Percentiles rank a stretch among this genome's conserved stretches.
Conservation (phyloP, 2,113 vertebrate species). For the Atlantisia rogersi region DNA sequence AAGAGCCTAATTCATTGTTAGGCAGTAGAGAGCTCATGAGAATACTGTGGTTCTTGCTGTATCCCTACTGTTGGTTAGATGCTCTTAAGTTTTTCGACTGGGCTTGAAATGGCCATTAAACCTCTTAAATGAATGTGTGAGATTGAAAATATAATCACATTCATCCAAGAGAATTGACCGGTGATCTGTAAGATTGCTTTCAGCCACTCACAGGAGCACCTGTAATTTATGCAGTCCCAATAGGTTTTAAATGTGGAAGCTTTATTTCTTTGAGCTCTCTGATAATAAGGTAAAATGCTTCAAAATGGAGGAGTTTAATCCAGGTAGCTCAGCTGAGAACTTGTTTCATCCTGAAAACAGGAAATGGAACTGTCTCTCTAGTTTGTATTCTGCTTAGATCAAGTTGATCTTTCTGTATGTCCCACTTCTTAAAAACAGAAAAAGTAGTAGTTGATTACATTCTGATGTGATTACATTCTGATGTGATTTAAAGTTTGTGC, state of each 20-base stretch:
- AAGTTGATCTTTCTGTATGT: neutral
- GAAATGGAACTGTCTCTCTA: neutral
- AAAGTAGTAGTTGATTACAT: neutral
- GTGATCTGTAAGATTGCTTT: neutral
- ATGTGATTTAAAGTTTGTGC: neutral
- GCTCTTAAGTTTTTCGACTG: neutral
- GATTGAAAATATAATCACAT: neutral
- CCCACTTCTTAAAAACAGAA: neutral
- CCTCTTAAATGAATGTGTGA: neutral
- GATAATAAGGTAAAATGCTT: neutral
- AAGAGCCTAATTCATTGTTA: neutral
- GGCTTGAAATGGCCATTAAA: neutral
- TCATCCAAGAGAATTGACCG: neutral
- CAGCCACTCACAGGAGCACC: neutral
- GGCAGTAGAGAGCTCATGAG: neutral
- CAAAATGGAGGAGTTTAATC: neutral
- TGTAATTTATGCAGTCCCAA: neutral
- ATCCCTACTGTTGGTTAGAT: neutral
- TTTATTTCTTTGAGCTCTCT: neutral
- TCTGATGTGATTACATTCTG: neutral
- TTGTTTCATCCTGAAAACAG: neutral
- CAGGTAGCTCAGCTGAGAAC: neutral
- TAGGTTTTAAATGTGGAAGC: neutral
- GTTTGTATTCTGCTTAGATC: neutral
- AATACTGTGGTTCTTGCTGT: neutral